Base-by-base conservation (phyloP, 2,888 invertebrate genomes). In the Geotrupes spiniger region DNA sequence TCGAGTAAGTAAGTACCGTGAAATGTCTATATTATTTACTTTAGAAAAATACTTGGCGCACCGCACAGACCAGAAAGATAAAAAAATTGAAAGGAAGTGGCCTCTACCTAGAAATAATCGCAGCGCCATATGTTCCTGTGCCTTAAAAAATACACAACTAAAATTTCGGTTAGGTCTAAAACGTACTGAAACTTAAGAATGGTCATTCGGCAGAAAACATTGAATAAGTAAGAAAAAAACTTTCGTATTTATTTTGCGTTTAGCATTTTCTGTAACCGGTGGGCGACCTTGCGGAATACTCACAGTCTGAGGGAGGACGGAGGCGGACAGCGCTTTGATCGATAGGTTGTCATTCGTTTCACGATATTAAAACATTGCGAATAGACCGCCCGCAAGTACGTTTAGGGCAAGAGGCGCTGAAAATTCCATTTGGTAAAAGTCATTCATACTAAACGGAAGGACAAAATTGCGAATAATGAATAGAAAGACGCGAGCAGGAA, bases 1-100 rank as follows among this genome's bases (percentile, higher is more conserved):
- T 65, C 62, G 41, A 60, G 56, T 59, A 62, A 63, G 66, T 67
- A 67, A 68, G 67, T 67, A 68, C 66, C 69, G 68, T 70, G 64
- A 70, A 70, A 70, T 65, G 65, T 69, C 69, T 64, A 62, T 65
- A 70, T 71, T 71, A 70, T 70, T 66, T 66, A 65, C 66, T 65
- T 46, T 50, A 52, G 52, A 42, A 60, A 62, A 62, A 60, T 56
- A 54, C 57, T 57, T 57, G 61, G 63, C 60, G 56, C 60, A 64
- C 68, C 66, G 58, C 65, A 66, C 40, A 40, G 40, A 36, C 29
- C 33, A 47, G 38, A 51, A 40, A 14, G 38, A 63, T 64, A 58
- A 63, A 62, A 63, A 58, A 52, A 54, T 51, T 42, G 54, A 63
- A 57, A 61, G 63, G 61, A 63, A 63, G 60, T 59, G 49, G 56